A percentile compares a stretch with the other conserved stretches of the same genome.
phyloP scores from a whole-genome alignment of 2,888 invertebrate species.

The Diarsia dahlii region DNA sequence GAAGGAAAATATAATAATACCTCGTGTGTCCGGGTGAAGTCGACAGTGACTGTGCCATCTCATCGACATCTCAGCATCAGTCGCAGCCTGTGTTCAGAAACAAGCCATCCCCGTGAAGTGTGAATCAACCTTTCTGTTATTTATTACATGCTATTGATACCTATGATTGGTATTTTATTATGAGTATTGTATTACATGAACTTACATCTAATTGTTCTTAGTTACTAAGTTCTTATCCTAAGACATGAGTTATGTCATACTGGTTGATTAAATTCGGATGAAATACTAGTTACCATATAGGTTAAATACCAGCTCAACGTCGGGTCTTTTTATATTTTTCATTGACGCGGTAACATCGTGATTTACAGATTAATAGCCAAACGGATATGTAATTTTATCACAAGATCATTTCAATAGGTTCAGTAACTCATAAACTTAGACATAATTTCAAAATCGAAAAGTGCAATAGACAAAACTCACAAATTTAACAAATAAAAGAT shows the following conservation, averaged over 20 bases:
- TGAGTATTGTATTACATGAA: constrained; percentile 17
- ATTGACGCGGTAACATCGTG: constrained; percentile 15
- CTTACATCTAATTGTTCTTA: constrained; percentile 33
- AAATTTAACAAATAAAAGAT: constrained; percentile 2
- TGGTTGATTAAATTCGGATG: constrained; percentile 59
- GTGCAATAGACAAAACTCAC: not conserved
- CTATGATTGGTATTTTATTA: constrained; percentile 28
- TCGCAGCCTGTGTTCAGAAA: not conserved
- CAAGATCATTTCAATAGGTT: constrained; percentile 52
- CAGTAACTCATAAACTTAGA: constrained; percentile 30
- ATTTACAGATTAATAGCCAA: constrained; percentile 55
- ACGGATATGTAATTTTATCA: constrained; percentile 72
- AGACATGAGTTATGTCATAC: constrained; percentile 37
- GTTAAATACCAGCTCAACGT: constrained; percentile 25
- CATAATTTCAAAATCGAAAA: constrained; percentile 18
- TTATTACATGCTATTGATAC: constrained; percentile 47
- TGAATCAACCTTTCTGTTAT: constrained; percentile 47
- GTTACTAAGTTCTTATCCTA: constrained; percentile 38
- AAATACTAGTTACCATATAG: constrained; percentile 35
- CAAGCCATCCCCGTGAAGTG: constrained; percentile 31
- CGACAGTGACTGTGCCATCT: not conserved
- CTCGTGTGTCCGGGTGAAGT: not conserved
- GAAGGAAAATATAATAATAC: not conserved
- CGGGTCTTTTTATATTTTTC: constrained; percentile 14
- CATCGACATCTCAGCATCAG: constrained; percentile 4